Evolutionary conservation across 2,113 vertebrate species (phyloP).

Genomic region (Mormyrus iriodes): DNA sequence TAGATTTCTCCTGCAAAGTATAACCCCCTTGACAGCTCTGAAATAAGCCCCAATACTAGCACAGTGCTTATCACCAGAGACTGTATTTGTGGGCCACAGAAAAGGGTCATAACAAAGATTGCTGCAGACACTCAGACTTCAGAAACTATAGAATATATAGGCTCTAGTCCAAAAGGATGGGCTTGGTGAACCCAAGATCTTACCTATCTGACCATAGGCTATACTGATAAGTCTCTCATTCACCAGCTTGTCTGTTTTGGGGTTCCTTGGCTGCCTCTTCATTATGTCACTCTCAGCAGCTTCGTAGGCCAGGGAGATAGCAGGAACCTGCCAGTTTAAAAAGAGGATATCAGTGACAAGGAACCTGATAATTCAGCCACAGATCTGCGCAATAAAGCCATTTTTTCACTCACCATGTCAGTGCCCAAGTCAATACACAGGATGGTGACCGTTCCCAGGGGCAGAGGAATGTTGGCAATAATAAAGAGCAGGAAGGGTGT

Average conservation of each 20-base stretch:
- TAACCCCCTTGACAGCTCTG: neutral
- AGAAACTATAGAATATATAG: neutral
- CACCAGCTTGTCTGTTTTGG: slow-evolving; percentile 85
- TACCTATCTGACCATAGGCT: slow-evolving; percentile 89
- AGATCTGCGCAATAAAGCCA: neutral
- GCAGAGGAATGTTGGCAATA: slow-evolving; percentile 83
- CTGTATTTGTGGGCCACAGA: neutral
- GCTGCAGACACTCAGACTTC: neutral
- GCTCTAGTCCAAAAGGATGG: neutral
- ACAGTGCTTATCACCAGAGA: neutral
- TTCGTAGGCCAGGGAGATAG: slow-evolving; percentile 90
- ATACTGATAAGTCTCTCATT: slow-evolving; percentile 90
- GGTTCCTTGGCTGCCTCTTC: slow-evolving; percentile 88
- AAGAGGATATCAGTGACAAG: neutral
- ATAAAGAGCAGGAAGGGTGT: slow-evolving; percentile 89
- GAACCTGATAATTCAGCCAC: too few relatives aligned
- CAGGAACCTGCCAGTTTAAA: slow-evolving; percentile 68
- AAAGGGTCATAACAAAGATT: neutral
- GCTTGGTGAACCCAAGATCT: slow-evolving; percentile 9
- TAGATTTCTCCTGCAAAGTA: neutral
- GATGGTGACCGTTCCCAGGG: slow-evolving; percentile 85
- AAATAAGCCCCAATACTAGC: neutral
- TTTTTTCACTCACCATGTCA: slow-evolving; percentile 72
- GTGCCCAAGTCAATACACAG: slow-evolving; percentile 94
- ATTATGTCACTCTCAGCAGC: slow-evolving; percentile 91